Conservation (phyloP, 2,113 vertebrate species). For the Paracanthobrama guichenoti region DNA sequence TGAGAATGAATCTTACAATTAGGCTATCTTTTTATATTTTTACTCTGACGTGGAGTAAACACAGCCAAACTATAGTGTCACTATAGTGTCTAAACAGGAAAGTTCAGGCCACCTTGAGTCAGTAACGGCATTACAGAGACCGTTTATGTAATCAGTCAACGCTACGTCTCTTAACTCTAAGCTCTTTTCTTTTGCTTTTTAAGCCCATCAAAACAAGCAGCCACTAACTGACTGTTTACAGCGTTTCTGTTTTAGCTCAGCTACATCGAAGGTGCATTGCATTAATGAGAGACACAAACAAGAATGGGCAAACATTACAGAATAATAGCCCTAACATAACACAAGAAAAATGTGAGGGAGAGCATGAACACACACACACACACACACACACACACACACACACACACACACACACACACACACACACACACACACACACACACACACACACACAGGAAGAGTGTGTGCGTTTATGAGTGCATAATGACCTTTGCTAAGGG, state of each 20-base stretch:
- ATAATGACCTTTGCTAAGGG: conserved; percentile 61
- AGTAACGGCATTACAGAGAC: conserved; percentile 27
- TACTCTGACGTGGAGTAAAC: conserved; percentile 6
- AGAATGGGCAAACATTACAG: conserved; percentile 46
- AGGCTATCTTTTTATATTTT: neutral
- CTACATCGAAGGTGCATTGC: conserved; percentile 24
- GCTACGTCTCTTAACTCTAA: conserved; percentile 24
- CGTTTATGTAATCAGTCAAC: conserved; percentile 44
- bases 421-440: neutral
- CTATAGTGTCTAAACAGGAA: conserved; percentile 24
- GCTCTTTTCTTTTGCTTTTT: conserved; percentile 20
- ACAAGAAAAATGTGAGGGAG: conserved; percentile 41
- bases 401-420: conserved; percentile 5
- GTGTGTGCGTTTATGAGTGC: conserved; percentile 49
- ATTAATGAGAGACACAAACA: conserved; percentile 53
- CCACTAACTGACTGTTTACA: conserved; percentile 43
- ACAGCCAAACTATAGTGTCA: conserved; percentile 30
- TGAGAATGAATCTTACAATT: neutral
- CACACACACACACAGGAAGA: conserved; percentile 11
- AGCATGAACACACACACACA: neutral
- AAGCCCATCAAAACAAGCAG: conserved; percentile 43
- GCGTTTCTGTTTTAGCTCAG: conserved; percentile 48
- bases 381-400: neutral
- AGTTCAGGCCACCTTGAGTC: conserved; percentile 29
- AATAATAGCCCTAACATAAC: conserved; percentile 50